Base-by-base conservation (phyloP, 2,797 vertebrate species). In the Chrosomus eos region DNA sequence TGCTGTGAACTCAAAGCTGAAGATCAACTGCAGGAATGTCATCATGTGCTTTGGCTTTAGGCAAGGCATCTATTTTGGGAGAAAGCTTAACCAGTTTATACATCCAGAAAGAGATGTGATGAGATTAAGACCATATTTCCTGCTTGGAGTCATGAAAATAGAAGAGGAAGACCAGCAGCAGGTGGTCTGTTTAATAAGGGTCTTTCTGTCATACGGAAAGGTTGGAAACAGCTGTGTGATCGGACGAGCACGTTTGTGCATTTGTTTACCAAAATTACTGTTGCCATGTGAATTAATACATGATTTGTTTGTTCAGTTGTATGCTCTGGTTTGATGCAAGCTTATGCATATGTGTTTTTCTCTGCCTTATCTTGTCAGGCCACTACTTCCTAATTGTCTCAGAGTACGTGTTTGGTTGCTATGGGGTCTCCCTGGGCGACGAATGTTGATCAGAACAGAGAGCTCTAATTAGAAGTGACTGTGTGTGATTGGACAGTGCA, bases 361-460 rank as follows among this genome's bases (percentile, higher is more conserved):
- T 51, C 60, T 51, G 7, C 40, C 53, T 76, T 81, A 58, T 58
- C 64, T 74, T 88, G 87, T 88, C 81, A 89, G 85, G 87, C 71
- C 80, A 85, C 68, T 71, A 86, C 45, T 85, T 89, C 78, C 85
- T 92, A 90, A 92, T 91, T 86, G 87, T 86, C 84, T 92, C 93
- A 92, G 90, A 92, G 92, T 95, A 93, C 92, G 87, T 87, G 91
- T 93, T 85, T 88, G 83, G 97, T 99, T 98, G 95, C 96, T 94
- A 99, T 97, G 96, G 96, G 80, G 93, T 97, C 96, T 97, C 97
- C 96, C 93, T 87, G 96, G 96, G 97, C 96, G 94, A 97, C 80
- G 51, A 86, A 88, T 87, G 87, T 78, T 90, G 83, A 92, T 92
- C 93, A 87, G 92, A 93, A 87, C 90, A 86, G 55, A 43, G 28